Conservation (phyloP, 2,888 invertebrate species). For the Pardosa pseudoannulata region DNA sequence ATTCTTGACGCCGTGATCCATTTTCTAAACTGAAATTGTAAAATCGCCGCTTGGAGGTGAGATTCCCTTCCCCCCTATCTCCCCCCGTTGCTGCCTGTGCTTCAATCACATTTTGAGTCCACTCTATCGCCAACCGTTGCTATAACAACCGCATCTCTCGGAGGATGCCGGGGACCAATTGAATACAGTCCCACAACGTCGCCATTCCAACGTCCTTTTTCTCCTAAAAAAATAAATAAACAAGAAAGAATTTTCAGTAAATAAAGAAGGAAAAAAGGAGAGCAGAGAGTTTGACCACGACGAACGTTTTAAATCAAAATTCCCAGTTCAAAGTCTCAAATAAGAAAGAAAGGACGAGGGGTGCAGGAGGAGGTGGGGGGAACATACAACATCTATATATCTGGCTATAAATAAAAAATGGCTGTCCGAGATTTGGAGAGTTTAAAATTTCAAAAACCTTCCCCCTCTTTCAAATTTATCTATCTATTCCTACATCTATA, state of each 20-base stretch:
- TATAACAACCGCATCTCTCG: slow-evolving; percentile 34
- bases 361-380: too few species aligned
- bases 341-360: slow-evolving; percentile 16
- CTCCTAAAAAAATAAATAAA: slow-evolving; percentile 46
- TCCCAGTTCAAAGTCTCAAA: slow-evolving; percentile 42
- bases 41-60: slow-evolving; percentile 66
- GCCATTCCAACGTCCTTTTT: slow-evolving; percentile 23
- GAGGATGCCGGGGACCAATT: slow-evolving; percentile 62
- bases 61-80: not conserved
- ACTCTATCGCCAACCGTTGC: slow-evolving; percentile 54
- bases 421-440: slow-evolving; percentile 66
- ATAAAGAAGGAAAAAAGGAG: slow-evolving; percentile 27
- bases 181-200: slow-evolving; percentile 50
- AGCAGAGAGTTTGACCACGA: slow-evolving; percentile 22
- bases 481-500: slow-evolving; percentile 31
- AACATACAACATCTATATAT: slow-evolving; percentile 32
- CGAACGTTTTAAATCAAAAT: slow-evolving; percentile 67
- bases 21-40: slow-evolving; percentile 68
- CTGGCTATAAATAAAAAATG: slow-evolving; percentile 68
- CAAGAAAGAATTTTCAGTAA: slow-evolving; percentile 30
- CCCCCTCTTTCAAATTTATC: slow-evolving; percentile 61
- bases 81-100: not conserved
- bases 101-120: slow-evolving; percentile 67
- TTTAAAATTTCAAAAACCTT: slow-evolving; percentile 68
- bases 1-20: slow-evolving; percentile 43